Evolutionary conservation across 2,113 vertebrate genomes (phyloP).

Genomic region (Romanogobio albipinnatus): DNA sequence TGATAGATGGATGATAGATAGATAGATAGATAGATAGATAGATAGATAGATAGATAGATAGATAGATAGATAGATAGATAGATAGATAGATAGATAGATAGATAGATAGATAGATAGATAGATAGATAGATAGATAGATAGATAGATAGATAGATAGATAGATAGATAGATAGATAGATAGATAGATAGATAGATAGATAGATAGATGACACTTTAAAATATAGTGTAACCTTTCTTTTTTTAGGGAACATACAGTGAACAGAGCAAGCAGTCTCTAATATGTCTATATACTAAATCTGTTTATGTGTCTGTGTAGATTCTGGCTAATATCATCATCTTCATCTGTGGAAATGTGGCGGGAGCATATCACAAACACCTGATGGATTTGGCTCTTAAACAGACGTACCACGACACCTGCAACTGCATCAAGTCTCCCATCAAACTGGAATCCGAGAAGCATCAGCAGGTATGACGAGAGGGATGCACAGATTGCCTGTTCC

Average conservation of each 20-base stretch:
- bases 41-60: no score
- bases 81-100: no score
- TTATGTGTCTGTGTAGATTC: conserved; percentile 74
- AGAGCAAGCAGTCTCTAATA: not conserved
- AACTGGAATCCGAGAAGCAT: conserved; percentile 96
- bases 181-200: no score
- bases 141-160: no score
- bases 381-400: conserved; percentile 94
- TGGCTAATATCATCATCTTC: conserved; percentile 97
- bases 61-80: no score
- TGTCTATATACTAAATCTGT: not conserved
- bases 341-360: conserved; percentile 94
- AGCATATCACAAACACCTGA: conserved; percentile 96
- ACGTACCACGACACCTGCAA: conserved; percentile 97
- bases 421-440: conserved; percentile 98
- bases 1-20: no score
- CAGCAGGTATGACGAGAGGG: conserved; percentile 84
- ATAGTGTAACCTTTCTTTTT: no score
- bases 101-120: no score
- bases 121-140: no score
- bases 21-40: no score
- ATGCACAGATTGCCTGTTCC: not conserved
- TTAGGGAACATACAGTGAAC: not conserved
- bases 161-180: no score
- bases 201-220: no score